Base-by-base conservation (phyloP, 2,797 vertebrate species). In the Paratrypauchen microcephalus region DNA sequence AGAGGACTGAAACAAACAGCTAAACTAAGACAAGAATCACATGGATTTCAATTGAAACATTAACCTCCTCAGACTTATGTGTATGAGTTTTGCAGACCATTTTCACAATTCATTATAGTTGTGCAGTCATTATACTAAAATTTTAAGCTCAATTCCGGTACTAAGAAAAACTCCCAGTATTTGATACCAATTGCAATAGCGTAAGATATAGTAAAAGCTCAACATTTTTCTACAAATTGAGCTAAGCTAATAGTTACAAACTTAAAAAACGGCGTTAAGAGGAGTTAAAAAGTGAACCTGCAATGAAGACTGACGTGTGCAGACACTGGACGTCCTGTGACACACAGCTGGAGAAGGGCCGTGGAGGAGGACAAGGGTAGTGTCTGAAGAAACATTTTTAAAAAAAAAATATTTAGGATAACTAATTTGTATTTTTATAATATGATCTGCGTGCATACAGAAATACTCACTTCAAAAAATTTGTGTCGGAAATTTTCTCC, bases 231-330 rank as follows among this genome's bases (percentile, higher is more conserved):
- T 13, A 41, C 39, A 12, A 41, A 41, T 41, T 41, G 39, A 41
- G 0, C 12, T 2, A 13, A 41, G 3, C 2, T 41, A 41, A 41
- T 41, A 11, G 39, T 41, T 41, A 2, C 39, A 0, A 41, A 41
- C 39, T 41, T 41, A 41, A 41, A 41, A 52, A n/a, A 8, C 18
- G 0, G 19, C 5, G 7, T 21, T 8, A 52, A 30, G 3, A 54
- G 50, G n/a, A 23, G 50, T 52, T 41, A 21, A 52, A 21, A 52
- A 21, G n/a, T 24, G 21, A 16, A 98, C 97, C 97, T 87, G 97
- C 97, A 66, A 98, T 91, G 76, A 96, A 99, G 85, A 98, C 87
- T 5, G 97, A 94, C 58, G 88, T 64, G 26, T 97, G 96, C 72
- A 94, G 92, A 89, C 97, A 99, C 72, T 96, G 94, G 82, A 96